Evolutionary conservation across 2,113 vertebrate genomes (phyloP), one percentile per base, ranked within the genome.

Genomic region (Eolophus roseicapilla): DNA sequence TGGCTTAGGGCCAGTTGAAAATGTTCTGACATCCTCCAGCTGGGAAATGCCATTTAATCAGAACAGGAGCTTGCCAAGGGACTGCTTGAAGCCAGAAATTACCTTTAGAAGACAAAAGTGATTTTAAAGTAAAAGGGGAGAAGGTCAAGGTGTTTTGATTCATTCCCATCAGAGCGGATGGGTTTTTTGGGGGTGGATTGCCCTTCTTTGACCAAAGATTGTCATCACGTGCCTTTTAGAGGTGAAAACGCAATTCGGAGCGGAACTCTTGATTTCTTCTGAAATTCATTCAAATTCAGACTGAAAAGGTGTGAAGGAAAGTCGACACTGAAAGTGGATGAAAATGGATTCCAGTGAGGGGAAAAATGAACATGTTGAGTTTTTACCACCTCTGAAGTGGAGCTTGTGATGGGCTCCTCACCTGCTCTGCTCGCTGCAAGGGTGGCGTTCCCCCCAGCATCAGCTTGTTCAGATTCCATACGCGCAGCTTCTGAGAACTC

Each of bases 1-100:
- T 95, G 93, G 95, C 80, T 75, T 43, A 46, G 35, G 24, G 89
- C 81, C 94, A 95, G 60, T 14, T 71, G 82, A 93, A 88, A 95
- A 92, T 78, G 71, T 92, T 94, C 94, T 78, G 91, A 95, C 91
- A 92, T 78, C 35, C 71, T 91, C 77, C 93, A 92, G 96, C 83
- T 95, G 96, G 93, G 84, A 97, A 91, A 92, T 0, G 8, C 65
- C 81, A 82, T 95, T 95, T 93, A 91, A 97, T 97, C 94, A 95
- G 82, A 90, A 87, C 3, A 89, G 65, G 44, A 93, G 73, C 69
- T 91, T 97, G 89, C 81, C 93, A 95, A 91, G 62, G 83, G n/a
- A 73, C 78, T 0, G 1, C 88, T 81, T 64, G 57, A 74, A 91
- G 81, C 69, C 91, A 95, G 74, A 93, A 95, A 95, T 92, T 62